A percentile compares a stretch with the other conserved stretches of the same genome.
phyloP scores from a whole-genome alignment of 2,888 invertebrate genomes.

The Drosophila picticornis region DNA sequence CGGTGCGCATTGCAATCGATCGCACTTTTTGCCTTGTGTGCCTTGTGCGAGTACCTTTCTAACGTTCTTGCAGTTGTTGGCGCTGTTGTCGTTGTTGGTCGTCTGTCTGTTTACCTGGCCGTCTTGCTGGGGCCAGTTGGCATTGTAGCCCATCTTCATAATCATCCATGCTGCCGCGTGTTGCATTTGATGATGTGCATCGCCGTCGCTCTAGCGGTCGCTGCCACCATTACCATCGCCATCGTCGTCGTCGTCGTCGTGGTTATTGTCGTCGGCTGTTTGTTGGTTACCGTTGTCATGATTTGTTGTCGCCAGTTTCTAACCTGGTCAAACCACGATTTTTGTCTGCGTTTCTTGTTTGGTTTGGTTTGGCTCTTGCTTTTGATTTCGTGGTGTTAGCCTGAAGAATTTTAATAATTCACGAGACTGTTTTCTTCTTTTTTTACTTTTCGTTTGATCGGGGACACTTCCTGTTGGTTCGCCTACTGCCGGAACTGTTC shows the following conservation, averaged over 20 bases:
- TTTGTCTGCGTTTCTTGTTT: slow-evolving; percentile 49
- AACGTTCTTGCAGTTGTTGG: slow-evolving; percentile 53
- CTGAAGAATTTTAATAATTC: slow-evolving; percentile 70
- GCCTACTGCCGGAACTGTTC: slow-evolving; percentile 60
- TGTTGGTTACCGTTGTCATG: slow-evolving; percentile 71
- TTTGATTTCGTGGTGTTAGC: slow-evolving; percentile 50
- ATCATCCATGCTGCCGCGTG: slow-evolving; percentile 63
- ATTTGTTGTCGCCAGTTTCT: slow-evolving; percentile 72
- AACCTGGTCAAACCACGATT: slow-evolving; percentile 58
- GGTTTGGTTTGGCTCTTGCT: slow-evolving; percentile 35
- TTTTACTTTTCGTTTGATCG: slow-evolving; percentile 6
- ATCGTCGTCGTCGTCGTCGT: slow-evolving; percentile 34
- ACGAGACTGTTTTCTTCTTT: slow-evolving; percentile 17
- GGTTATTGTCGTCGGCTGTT: slow-evolving; percentile 54
- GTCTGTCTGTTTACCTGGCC: slow-evolving; percentile 25
- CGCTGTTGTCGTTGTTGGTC: slow-evolving; percentile 24
- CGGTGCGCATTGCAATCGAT: slow-evolving; percentile 78
- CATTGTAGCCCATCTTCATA: slow-evolving; percentile 79
- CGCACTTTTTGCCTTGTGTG: slow-evolving; percentile 74
- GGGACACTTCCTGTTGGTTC: slow-evolving; percentile 52
- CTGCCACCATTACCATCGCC: slow-evolving; percentile 29
- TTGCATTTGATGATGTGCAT: slow-evolving; percentile 69
- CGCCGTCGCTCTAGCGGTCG: slow-evolving; percentile 36
- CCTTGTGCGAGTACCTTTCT: slow-evolving; percentile 69
- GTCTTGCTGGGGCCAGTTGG: slow-evolving; percentile 51